These are phyloP conservation scores for Machimus rusticus DNA, from an alignment of 2,888 invertebrate genomes.

Conservation along the genomic window DNA sequence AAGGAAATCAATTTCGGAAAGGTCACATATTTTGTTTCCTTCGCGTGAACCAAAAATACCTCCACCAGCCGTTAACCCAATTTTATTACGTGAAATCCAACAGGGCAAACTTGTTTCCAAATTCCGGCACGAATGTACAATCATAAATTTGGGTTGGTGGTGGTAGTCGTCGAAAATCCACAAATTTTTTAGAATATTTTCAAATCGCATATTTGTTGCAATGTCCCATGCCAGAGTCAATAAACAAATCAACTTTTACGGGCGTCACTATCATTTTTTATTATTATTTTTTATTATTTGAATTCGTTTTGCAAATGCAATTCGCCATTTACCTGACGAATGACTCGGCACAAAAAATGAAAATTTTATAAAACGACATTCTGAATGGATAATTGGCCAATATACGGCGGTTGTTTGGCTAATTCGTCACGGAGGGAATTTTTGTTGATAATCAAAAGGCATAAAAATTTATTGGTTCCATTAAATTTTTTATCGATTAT, in stretches of 20 bases:
- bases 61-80: not conserved
- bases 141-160: not conserved
- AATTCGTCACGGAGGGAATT: not conserved
- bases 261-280: not conserved
- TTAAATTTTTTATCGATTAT: constrained; percentile 17
- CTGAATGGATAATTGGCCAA: not conserved
- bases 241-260: not conserved
- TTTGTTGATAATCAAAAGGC: constrained; percentile 1
- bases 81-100: not conserved
- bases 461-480: constrained; percentile 7
- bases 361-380: not conserved
- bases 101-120: not conserved
- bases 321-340: not conserved
- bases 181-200: not conserved
- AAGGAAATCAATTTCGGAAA: not conserved
- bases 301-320: not conserved
- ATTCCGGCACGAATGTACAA: not conserved
- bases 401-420: not conserved
- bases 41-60: not conserved
- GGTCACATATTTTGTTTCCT: not conserved
- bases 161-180: not conserved
- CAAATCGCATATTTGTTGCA: not conserved
- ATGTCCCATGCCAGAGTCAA: not conserved
- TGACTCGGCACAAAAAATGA: not conserved
- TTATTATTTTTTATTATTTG: not conserved